Base-by-base conservation (phyloP, 2,797 vertebrate species). In the Etheostoma nigrum region DNA sequence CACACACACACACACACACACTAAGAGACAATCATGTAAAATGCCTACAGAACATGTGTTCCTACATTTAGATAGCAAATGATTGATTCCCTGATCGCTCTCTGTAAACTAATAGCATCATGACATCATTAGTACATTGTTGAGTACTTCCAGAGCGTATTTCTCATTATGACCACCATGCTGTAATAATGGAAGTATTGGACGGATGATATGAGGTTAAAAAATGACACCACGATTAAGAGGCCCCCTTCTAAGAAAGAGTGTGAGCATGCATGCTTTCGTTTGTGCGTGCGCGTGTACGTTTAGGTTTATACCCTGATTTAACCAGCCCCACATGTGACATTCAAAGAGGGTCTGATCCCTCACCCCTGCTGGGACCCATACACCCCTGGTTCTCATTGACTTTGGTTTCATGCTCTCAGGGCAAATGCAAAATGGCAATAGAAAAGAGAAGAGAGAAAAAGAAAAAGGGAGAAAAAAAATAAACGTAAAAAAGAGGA, bases 261-360 rank as follows among this genome's bases (percentile, higher is more conserved):
- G 57, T 48, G 30, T 36, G 65, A 82, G 72, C 15, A 53, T 25
- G n/a, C n/a, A n/a, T 69, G 60, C 70, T 13, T 75, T 36, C 4
- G 30, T 71, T 40, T 47, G 54, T 76, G 44, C 54, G 58, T 74
- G 63, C 13, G 7, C 61, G 75, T 67, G 79, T 67, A 55, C 19
- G 18, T 81, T 84, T 65, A 74, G 69, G 69, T 85, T 70, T 79
- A 79, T 83, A 70, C 80, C 73, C 65, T 3, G n/a, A 79, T 88
- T 87, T 93, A 94, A 94, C 90, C 73, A 92, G 79, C 64, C 68
- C 87, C 91, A 93, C 89, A 91, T 94, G 91, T 93, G 90, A 93
- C 87, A 92, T 84, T 85, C 80, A 81, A 66, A 87, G 76, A 88
- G 75, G 86, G 85, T 86, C 85, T 90, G 90, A 93, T 92, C 90